phyloP scores from a whole-genome alignment of 2,888 invertebrate species.

The Sturmia bella region DNA sequence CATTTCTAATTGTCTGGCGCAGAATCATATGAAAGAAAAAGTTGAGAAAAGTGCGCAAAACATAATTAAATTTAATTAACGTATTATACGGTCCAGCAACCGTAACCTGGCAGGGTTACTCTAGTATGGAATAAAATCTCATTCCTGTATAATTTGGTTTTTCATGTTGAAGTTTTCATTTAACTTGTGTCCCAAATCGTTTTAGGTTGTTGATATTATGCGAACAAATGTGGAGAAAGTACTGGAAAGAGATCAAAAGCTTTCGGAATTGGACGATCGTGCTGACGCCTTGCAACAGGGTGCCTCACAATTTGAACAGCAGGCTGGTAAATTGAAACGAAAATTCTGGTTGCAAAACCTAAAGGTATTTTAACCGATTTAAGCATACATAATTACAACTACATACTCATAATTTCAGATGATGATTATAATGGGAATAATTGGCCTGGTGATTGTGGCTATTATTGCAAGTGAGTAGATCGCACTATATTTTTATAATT shows the following conservation, averaged over 20 bases:
- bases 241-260: constrained; percentile 95
- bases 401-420: constrained; percentile 84
- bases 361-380: constrained; percentile 84
- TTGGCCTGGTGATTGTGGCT: constrained; percentile 90
- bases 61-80: too few relatives aligned
- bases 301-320: constrained; percentile 97
- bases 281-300: constrained; percentile 97
- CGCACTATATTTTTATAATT: not conserved
- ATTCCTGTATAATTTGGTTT: not conserved
- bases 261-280: constrained; percentile 96
- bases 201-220: constrained; percentile 95
- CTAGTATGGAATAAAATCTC: not conserved
- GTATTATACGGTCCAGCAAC: too few relatives aligned
- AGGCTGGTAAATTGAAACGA: constrained; percentile 97
- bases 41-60: too few relatives aligned
- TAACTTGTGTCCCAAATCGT: not conserved
- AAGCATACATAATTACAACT: not conserved
- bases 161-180: not conserved
- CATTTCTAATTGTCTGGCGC: too few relatives aligned
- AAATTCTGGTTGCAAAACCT: constrained; percentile 99
- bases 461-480: constrained; percentile 92
- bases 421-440: constrained; percentile 95
- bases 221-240: constrained; percentile 98
- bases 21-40: too few relatives aligned
- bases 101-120: too few relatives aligned